These are phyloP conservation scores for Chymomyza amoena DNA, from an alignment of 2,888 invertebrate genomes.

Conservation along the genomic window DNA sequence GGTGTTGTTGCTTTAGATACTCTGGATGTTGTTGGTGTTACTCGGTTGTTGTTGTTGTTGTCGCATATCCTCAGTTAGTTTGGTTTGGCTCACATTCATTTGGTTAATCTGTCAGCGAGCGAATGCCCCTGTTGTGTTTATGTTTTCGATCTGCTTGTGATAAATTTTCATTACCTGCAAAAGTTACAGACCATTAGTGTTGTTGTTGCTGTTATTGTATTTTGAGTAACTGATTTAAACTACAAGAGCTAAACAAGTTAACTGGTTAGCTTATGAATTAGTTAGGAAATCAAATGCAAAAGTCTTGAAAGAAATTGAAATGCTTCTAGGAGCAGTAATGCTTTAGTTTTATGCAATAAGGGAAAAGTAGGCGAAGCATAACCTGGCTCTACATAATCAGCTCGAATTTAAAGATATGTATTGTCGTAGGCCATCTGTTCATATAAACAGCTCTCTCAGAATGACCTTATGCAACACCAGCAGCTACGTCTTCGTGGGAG, in stretches of 20 bases:
- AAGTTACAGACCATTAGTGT: too few species aligned
- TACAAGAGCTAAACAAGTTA: neutral
- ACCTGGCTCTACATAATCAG: too few species aligned
- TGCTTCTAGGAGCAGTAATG: too few species aligned
- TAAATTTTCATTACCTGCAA: conserved; percentile 60
- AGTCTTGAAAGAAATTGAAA: neutral
- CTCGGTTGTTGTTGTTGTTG: conserved; percentile 14
- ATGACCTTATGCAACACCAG: too few species aligned
- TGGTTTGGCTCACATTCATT: conserved; percentile 41
- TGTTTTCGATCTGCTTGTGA: conserved; percentile 48
- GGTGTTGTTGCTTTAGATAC: conserved; percentile 26
- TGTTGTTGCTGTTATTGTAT: neutral
- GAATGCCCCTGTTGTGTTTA: conserved; percentile 37
- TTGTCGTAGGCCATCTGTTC: too few species aligned
- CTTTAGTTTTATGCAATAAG: too few species aligned
- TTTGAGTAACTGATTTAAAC: neutral
- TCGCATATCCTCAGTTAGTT: conserved; percentile 2
- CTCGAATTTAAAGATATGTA: too few species aligned
- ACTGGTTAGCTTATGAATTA: neutral
- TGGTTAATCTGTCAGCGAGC: conserved; percentile 58
- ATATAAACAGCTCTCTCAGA: too few species aligned
- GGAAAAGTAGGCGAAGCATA: too few species aligned
- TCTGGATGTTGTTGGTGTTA: conserved; percentile 1
- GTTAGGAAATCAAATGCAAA: neutral
- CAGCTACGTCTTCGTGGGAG: too few species aligned